Evolutionary conservation across 2,797 vertebrate species (phyloP).

Genomic region (Ctenopoma kingsleyae): DNA sequence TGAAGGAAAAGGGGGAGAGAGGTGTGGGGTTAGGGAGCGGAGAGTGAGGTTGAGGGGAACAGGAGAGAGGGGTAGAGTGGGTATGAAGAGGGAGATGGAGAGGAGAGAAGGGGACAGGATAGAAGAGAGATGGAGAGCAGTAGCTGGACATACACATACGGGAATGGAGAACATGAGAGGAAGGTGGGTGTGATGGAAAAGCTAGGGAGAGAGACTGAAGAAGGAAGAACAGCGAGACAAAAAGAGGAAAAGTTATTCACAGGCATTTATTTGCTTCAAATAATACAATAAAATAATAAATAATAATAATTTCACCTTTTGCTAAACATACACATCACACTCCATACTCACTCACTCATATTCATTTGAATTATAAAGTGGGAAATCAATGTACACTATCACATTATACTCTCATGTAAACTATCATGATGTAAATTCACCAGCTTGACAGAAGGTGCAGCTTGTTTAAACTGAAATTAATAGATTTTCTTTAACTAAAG

Average conservation of each 20-base stretch:
- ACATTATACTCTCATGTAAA: not conserved
- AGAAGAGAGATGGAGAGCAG: constrained; percentile 48
- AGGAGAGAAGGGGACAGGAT: constrained; percentile 37
- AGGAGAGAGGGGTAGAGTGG: constrained; percentile 63
- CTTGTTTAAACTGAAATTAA: constrained; percentile 4
- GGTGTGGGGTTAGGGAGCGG: constrained; percentile 36
- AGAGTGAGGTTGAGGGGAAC: constrained; percentile 51
- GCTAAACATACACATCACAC: not conserved
- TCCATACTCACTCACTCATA: not conserved
- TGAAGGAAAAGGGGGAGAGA: constrained; percentile 26
- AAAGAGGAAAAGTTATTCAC: constrained; percentile 67
- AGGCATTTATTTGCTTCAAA: constrained; percentile 24
- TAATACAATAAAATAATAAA: constrained; percentile 11
- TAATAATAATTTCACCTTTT: not conserved
- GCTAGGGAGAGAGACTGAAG: constrained; percentile 33
- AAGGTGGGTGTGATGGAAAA: constrained; percentile 57
- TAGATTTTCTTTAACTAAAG: not conserved
- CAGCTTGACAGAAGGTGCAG: not conserved
- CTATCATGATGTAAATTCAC: constrained; percentile 3
- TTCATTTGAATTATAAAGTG: constrained; percentile 22
- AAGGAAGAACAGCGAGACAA: constrained; percentile 40
- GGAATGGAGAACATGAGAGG: constrained; percentile 14
- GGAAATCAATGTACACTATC: not conserved
- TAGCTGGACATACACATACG: constrained; percentile 6
- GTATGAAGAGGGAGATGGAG: constrained; percentile 66